A percentile compares a stretch with the other conserved stretches of the same genome.
Evolutionary conservation across 2,888 invertebrate genomes (phyloP).

Genomic region (Zelleria hepariella): DNA sequence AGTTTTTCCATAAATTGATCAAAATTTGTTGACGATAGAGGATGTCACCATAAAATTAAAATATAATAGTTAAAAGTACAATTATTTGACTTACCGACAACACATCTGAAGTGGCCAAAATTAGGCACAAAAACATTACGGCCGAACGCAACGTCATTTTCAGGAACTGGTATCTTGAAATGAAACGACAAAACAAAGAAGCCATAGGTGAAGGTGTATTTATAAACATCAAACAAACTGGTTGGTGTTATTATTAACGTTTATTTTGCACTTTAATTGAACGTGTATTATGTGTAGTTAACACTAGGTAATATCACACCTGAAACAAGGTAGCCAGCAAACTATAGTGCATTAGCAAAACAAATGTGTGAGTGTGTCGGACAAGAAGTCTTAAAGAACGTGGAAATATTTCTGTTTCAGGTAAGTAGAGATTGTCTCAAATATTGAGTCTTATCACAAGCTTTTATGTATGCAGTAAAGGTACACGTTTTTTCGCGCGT

Average conservation of each 20-base stretch:
- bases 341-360: slow-evolving; percentile 6
- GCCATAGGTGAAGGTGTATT: neutral
- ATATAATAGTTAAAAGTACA: neutral
- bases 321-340: neutral
- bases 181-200: neutral
- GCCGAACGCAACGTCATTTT: neutral
- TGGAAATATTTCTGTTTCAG: no score
- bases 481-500: no score
- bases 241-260: neutral
- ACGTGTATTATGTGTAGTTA: neutral
- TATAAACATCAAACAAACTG: neutral
- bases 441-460: no score
- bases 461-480: no score
- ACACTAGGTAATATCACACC: neutral
- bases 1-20: neutral
- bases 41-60: neutral
- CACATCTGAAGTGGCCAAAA: neutral
- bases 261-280: neutral
- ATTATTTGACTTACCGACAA: neutral
- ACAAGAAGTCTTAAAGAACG: no score
- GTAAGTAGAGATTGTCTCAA: no score
- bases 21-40: neutral
- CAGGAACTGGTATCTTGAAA: neutral
- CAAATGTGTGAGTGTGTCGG: no score
- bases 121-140: neutral